Base-by-base conservation (phyloP, 1,140 invertebrate genomes). In the Bombus terrestris region DNA sequence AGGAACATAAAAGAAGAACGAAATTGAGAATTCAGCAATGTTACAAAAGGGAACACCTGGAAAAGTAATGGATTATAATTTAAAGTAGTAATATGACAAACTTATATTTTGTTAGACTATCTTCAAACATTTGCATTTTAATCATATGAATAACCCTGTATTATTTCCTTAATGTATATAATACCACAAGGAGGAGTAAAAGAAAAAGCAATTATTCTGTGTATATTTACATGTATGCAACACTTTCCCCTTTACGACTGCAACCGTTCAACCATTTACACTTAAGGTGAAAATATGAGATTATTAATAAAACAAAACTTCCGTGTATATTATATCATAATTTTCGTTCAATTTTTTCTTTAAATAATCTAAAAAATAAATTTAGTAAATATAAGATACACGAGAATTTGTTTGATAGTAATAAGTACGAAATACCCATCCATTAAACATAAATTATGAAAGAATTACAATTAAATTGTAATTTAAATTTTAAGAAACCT, bases 21-120 rank as follows among this genome's bases (percentile, higher is more conserved):
- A 83, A 95, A 91, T 86, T 95, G 94, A 71, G 93, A 89, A 90
- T 93, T 94, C 71, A 95, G 84, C 37, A 95, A 85, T 68, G 94
- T 89, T 88, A 95, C 87, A 73, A 95, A 88, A 68, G 95, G 94
- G 91, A 95, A 95, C 37, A 94, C 95, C 95, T 95, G 92, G 22
- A 93, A 90, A 91, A 90, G 88, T 78, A 89, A 89, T 53, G 77
- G 73, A 86, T 66, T 66, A 41, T 35, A 75, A 59, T 79, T 89
- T 81, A 86, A 64, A 72, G 47, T 35, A 39, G 43, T 28, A 28
- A 69, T 32, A 39, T 37, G 18, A 22, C 3, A 25, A 32, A 71
- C 9, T 37, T 68, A 71, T 53, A 32, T 53, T 25, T 18, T 47
- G 47, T 12, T 74, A 25, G 43, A 78, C 41, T 69, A 37, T 64